Conservation (phyloP, 1,140 invertebrate species). For the Ganaspis sp. region DNA sequence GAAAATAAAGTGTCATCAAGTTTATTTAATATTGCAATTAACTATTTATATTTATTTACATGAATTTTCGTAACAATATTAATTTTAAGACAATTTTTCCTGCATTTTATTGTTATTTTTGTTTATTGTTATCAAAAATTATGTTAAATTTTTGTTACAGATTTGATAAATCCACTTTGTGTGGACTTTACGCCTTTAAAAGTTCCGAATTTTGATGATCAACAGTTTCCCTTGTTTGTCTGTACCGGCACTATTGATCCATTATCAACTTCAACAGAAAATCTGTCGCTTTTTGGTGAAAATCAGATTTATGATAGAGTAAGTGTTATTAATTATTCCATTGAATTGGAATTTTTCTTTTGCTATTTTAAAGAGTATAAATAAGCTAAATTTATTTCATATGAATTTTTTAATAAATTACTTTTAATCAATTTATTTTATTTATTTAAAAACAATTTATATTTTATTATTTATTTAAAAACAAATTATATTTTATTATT, state of each 20-base stretch:
- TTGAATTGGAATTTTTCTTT: background rate
- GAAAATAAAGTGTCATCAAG: too few species aligned
- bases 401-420: background rate
- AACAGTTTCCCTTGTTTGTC: background rate
- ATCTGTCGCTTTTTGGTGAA: background rate
- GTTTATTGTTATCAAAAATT: background rate
- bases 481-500: too few species aligned
- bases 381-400: background rate
- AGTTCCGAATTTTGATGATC: background rate
- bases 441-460: too few species aligned
- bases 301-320: background rate
- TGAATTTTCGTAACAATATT: too few species aligned
- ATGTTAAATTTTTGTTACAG: background rate
- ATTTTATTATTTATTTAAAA: too few species aligned
- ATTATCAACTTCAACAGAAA: background rate
- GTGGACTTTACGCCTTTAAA: background rate
- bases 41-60: too few species aligned
- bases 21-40: too few species aligned
- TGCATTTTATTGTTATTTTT: too few species aligned
- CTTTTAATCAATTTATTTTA: too few species aligned
- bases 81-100: too few species aligned
- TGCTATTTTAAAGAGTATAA: too few species aligned
- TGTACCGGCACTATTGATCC: background rate
- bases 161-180: background rate
- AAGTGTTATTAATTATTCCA: background rate